Conservation (phyloP, 2,888 invertebrate genomes). For the Xanthia togata region DNA sequence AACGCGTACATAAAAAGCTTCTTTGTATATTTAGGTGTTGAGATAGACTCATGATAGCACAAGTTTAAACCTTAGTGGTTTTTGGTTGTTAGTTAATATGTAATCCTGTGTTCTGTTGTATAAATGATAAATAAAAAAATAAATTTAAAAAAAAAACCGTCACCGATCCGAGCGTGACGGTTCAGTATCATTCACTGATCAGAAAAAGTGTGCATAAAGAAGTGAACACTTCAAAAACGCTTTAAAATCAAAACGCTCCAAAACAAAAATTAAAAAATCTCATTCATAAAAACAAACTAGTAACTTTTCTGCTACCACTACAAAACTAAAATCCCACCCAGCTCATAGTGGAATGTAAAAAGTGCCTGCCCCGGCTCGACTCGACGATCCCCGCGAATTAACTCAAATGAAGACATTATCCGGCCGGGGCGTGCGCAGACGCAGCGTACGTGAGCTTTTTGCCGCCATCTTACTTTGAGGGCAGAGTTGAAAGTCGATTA, state of each 20-base stretch:
- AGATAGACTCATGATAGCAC: no score
- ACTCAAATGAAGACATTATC: constrained; percentile 89
- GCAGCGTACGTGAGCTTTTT: constrained; percentile 74
- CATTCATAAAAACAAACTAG: neutral
- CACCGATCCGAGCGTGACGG: no score
- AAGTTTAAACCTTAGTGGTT: no score
- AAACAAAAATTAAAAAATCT: neutral
- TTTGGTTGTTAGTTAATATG: no score
- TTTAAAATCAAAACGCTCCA: neutral
- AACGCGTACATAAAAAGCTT: no score
- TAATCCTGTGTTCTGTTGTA: no score
- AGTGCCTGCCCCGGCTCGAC: constrained; percentile 68
- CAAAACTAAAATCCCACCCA: constrained; percentile 78
- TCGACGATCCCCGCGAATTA: constrained; percentile 80
- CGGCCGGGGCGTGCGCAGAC: constrained; percentile 78
- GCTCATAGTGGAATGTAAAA: constrained; percentile 80
- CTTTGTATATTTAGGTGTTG: no score
- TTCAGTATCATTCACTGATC: no score
- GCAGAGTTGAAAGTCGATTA: constrained; percentile 76
- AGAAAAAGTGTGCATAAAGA: no score
- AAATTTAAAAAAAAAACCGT: no score
- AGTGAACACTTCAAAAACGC: no score
- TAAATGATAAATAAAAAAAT: no score
- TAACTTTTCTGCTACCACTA: constrained; percentile 68
- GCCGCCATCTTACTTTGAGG: constrained; percentile 73